Evolutionary conservation across 2,113 vertebrate genomes (phyloP).

Genomic region (Sinosuthora webbiana): DNA sequence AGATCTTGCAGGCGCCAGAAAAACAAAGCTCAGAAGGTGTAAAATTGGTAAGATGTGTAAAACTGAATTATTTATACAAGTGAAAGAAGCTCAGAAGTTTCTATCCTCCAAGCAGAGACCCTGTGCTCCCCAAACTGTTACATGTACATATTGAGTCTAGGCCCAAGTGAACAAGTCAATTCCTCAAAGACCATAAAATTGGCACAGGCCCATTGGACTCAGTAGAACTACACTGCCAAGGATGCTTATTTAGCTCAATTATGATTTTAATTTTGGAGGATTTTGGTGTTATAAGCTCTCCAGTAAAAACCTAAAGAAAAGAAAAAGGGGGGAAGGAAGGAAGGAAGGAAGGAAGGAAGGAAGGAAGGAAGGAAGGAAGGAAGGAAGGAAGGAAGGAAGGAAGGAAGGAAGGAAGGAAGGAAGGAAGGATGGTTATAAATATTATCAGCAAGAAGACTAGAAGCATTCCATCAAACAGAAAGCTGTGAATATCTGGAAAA

Average conservation of each 20-base stretch:
- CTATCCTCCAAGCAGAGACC: background rate
- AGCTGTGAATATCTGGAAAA: constrained; percentile 30
- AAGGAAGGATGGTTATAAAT: background rate
- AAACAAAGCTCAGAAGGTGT: background rate
- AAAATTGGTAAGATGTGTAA: background rate
- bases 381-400: background rate
- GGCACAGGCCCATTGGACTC: background rate
- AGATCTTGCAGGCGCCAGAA: background rate
- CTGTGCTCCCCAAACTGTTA: background rate
- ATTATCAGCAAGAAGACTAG: background rate
- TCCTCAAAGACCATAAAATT: background rate
- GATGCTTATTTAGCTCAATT: background rate
- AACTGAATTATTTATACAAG: background rate
- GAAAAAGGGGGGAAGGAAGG: background rate
- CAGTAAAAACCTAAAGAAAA: background rate
- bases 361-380: background rate
- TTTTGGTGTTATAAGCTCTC: background rate
- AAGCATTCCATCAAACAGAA: constrained; percentile 25
- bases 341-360: too few species aligned
- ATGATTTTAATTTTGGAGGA: background rate
- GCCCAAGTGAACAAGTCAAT: background rate
- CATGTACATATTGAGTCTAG: background rate
- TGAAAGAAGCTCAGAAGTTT: background rate
- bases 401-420: background rate
- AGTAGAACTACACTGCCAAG: background rate